Evolutionary conservation across 1,140 invertebrate species (phyloP), one percentile per base, ranked within the genome.

Genomic region (Drosophila eugracilis): DNA sequence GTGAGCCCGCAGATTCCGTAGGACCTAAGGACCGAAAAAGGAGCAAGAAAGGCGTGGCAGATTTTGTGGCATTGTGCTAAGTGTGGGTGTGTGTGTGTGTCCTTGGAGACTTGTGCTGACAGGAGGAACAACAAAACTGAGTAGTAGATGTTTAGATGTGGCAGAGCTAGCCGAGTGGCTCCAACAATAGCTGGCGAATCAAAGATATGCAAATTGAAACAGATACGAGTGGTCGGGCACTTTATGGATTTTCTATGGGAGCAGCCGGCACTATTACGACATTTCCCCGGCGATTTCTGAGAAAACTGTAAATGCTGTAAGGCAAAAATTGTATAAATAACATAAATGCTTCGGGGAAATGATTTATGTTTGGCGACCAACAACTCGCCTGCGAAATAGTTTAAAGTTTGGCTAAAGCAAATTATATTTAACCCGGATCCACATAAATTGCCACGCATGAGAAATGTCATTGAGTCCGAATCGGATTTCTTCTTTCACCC

Each of bases 151-250:
- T 34, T 22, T 52, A 32, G 39, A 36, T 41, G 39, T 19, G 48
- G 19, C 4, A 14, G 34, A 7, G 3, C n/a, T 3, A 57, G 28
- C 21, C 28, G 59, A 36, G 44, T 54, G 48, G 55, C 45, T 48
- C 54, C 50, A 65, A 53, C 62, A 57, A 47, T 62, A 30, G 63
- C 75, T 78, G 78, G 47, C 60, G 78, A 88, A 88, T 88, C 83
- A 88, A 88, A 88, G 83, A 88, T 88, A 88, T 88, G 83, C 83
- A 88, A 88, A 88, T 88, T 88, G 83, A 88, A 88, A 88, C 84
- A 88, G 83, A 88, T 88, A 88, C 86, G 41, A 65, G 58, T 37
- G 54, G 32, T 47, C 49, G 57, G 30, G 63, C 52, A 69, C 57
- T 75, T 78, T 75, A 73, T 79, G 80, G 78, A 78, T 67, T 75